Conservation (phyloP, 2,888 invertebrate genomes). For the Apodemia mormo region DNA sequence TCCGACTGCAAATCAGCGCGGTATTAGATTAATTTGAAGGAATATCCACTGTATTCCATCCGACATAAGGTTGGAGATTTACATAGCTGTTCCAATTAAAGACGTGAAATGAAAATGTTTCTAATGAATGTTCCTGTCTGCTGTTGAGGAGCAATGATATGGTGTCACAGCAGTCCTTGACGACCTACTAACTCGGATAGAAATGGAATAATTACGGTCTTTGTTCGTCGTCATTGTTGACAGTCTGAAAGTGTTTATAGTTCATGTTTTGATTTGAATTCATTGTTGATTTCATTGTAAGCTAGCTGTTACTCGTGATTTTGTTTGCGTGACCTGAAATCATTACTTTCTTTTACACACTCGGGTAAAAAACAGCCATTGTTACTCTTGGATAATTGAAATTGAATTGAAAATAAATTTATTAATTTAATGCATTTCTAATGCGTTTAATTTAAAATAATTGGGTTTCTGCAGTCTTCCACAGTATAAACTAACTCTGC, state of each 20-base stretch:
- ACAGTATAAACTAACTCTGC: too few species aligned
- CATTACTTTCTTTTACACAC: too few species aligned
- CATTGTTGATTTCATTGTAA: neutral
- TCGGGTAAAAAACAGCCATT: too few species aligned
- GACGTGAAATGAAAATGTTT: conserved; percentile 45
- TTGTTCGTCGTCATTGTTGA: neutral
- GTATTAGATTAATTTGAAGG: conserved; percentile 33
- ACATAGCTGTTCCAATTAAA: conserved; percentile 47
- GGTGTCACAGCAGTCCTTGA: conserved; percentile 38
- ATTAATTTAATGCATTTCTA: too few species aligned
- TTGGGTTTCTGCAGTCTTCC: too few species aligned
- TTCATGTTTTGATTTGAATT: neutral
- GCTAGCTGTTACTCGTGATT: neutral
- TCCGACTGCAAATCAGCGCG: conserved; percentile 60
- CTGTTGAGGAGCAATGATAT: conserved; percentile 44
- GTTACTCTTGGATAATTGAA: too few species aligned
- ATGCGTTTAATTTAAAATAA: too few species aligned
- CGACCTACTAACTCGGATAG: conserved; percentile 40
- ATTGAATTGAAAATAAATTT: too few species aligned
- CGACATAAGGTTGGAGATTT: conserved; percentile 38
- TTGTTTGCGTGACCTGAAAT: too few species aligned
- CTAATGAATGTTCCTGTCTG: conserved; percentile 52
- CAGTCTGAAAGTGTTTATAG: neutral
- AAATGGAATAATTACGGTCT: conserved; percentile 11
- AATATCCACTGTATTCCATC: conserved; percentile 39